A percentile compares a stretch with the other conserved stretches of the same genome.
Evolutionary conservation across 2,113 vertebrate genomes (phyloP).

Genomic region (Axis porcinus): DNA sequence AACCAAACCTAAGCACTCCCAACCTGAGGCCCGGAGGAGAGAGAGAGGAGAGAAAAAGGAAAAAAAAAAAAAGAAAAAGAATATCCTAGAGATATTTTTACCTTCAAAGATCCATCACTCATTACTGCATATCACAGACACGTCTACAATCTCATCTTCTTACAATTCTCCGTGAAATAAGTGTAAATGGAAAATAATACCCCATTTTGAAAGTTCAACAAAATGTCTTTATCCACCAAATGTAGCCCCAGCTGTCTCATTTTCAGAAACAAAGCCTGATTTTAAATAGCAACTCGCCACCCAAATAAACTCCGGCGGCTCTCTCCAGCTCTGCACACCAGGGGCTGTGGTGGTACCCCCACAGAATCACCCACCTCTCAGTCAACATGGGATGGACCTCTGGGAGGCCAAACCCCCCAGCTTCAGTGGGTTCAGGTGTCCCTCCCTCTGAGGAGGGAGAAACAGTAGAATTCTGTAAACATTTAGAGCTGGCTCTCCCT

Average conservation of each 20-base stretch:
- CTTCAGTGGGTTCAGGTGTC: neutral
- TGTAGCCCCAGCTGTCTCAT: conserved; percentile 54
- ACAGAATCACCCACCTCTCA: neutral
- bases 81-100: conserved; percentile 73
- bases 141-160: conserved; percentile 61
- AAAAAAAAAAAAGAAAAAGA: conserved; percentile 33
- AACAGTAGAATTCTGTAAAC: neutral
- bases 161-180: conserved; percentile 63
- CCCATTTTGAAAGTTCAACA: conserved; percentile 66
- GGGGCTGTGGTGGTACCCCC: neutral
- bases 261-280: conserved; percentile 66
- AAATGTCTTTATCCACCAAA: conserved; percentile 66
- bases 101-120: conserved; percentile 78
- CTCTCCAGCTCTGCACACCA: neutral
- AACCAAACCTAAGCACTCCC: conserved; percentile 64
- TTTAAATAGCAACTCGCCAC: conserved; percentile 21
- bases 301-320: conserved; percentile 55
- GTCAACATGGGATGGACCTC: neutral
- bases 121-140: conserved; percentile 63
- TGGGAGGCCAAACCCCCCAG: neutral
- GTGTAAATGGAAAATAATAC: conserved; percentile 69
- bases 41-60: neutral
- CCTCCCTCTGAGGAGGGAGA: neutral
- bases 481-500: neutral
- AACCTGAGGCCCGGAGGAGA: conserved; percentile 60